Percentiles rank a stretch among this genome's conserved stretches.
Evolutionary conservation across 2,113 vertebrate genomes (phyloP).

Genomic region (Bagarius yarrelli): DNA sequence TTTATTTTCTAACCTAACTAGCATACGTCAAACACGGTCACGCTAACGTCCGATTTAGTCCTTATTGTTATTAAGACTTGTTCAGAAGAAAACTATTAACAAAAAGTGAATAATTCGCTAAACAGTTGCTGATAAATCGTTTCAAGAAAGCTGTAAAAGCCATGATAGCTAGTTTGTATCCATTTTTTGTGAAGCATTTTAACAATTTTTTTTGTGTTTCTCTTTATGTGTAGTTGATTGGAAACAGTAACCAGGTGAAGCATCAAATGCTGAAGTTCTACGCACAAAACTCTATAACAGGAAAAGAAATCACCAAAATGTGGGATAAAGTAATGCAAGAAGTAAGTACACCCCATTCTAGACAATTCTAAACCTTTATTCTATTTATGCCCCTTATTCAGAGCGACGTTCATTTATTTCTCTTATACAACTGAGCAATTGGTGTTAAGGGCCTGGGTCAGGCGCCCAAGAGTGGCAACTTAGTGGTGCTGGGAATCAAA

Average conservation of each 20-base stretch:
- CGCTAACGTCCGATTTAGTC: neutral
- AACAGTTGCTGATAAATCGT: neutral
- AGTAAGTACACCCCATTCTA: constrained; percentile 53
- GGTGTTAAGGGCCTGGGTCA: no score
- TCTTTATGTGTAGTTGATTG: constrained; percentile 66
- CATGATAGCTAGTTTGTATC: neutral
- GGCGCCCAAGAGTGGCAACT: no score
- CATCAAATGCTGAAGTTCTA: constrained; percentile 76
- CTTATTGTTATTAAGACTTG: neutral
- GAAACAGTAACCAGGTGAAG: constrained; percentile 71
- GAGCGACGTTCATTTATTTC: no score
- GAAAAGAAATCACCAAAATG: constrained; percentile 66
- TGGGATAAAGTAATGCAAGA: constrained; percentile 77
- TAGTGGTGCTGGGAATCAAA: no score
- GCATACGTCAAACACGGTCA: neutral
- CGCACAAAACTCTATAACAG: constrained; percentile 6
- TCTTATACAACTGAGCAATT: no score
- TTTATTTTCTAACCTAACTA: neutral
- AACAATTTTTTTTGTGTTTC: neutral
- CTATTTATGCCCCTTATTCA: no score
- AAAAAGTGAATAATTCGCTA: neutral
- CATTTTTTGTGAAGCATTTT: neutral
- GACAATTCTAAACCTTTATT: neutral
- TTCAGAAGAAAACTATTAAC: neutral
- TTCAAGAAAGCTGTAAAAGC: neutral